phyloP scores from a whole-genome alignment of 1,140 invertebrate genomes.

The Drosophila bocqueti region DNA sequence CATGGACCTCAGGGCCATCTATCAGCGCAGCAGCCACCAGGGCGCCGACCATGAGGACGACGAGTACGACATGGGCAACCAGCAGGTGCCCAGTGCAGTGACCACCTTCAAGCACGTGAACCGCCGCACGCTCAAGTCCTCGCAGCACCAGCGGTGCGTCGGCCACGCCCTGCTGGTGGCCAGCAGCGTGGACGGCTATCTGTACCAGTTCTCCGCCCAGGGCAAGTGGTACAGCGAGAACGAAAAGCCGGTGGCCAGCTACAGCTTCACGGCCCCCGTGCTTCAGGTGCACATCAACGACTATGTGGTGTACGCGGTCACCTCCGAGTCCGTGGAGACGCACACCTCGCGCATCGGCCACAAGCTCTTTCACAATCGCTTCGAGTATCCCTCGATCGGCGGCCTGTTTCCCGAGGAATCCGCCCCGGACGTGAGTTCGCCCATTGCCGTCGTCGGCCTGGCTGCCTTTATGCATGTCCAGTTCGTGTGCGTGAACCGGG shows the following conservation, averaged over 20 bases:
- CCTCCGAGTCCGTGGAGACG: constrained; percentile 91
- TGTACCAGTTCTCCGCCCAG: constrained; percentile 82
- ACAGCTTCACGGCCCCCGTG: constrained; percentile 90
- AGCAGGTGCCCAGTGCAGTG: constrained; percentile 79
- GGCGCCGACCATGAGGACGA: constrained; percentile 59
- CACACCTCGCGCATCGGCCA: constrained; percentile 90
- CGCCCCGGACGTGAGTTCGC: constrained; percentile 87
- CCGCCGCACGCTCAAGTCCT: constrained; percentile 73
- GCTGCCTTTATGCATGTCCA: constrained; percentile 91
- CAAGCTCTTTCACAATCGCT: constrained; percentile 85
- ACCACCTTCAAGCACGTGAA: constrained; percentile 77
- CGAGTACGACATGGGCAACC: constrained; percentile 83
- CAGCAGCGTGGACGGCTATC: constrained; percentile 79
- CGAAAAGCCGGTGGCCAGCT: constrained; percentile 85
- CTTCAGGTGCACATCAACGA: constrained; percentile 89
- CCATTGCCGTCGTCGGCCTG: constrained; percentile 90
- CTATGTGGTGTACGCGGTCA: constrained; percentile 90
- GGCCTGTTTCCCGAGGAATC: constrained; percentile 85
- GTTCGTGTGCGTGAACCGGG: constrained; percentile 87
- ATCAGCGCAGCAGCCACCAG: constrained; percentile 62
- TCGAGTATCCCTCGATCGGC: constrained; percentile 78
- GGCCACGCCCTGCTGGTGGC: constrained; percentile 76
- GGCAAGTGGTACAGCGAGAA: constrained; percentile 84
- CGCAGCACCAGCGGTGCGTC: constrained; percentile 70
- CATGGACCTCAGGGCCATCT: constrained; percentile 81